Percentiles rank a stretch among this genome's conserved stretches.
phyloP scores from a whole-genome alignment of 2,113 vertebrate genomes.

The Xenus cinereus region DNA sequence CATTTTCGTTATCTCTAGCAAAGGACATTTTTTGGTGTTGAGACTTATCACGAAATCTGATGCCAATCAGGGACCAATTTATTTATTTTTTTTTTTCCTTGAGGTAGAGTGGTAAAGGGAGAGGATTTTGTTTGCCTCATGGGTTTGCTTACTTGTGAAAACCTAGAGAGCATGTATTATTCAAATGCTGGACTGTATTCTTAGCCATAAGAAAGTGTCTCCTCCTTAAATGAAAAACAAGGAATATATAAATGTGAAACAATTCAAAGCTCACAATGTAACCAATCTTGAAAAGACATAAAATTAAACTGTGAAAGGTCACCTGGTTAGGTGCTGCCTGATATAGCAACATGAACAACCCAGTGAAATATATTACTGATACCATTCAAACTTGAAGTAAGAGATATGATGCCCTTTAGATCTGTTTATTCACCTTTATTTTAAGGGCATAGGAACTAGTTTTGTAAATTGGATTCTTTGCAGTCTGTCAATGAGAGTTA shows the following conservation, averaged over 20 bases:
- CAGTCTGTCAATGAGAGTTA: constrained; percentile 36
- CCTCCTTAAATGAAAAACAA: not conserved
- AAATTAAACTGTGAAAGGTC: constrained; percentile 17
- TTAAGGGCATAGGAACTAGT: not conserved
- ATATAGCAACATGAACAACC: not conserved
- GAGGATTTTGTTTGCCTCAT: not conserved
- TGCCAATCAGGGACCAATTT: not conserved
- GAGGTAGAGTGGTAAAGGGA: not conserved
- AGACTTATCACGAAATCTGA: not conserved
- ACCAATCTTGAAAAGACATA: not conserved
- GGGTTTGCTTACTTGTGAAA: not conserved
- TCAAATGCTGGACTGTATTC: not conserved
- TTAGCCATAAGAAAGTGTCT: not conserved
- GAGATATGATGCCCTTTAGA: constrained; percentile 28
- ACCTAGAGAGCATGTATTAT: not conserved
- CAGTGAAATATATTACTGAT: not conserved
- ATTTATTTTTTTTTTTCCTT: not conserved
- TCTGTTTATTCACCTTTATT: constrained; percentile 60
- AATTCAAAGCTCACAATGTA: not conserved
- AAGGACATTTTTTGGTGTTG: not conserved
- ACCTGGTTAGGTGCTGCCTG: not conserved
- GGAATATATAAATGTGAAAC: not conserved
- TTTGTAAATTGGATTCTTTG: constrained; percentile 45
- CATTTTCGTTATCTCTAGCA: not conserved
- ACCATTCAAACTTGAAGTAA: not conserved